Evolutionary conservation across 2,888 invertebrate species (phyloP).

Genomic region (Oligia fasciuncula): DNA sequence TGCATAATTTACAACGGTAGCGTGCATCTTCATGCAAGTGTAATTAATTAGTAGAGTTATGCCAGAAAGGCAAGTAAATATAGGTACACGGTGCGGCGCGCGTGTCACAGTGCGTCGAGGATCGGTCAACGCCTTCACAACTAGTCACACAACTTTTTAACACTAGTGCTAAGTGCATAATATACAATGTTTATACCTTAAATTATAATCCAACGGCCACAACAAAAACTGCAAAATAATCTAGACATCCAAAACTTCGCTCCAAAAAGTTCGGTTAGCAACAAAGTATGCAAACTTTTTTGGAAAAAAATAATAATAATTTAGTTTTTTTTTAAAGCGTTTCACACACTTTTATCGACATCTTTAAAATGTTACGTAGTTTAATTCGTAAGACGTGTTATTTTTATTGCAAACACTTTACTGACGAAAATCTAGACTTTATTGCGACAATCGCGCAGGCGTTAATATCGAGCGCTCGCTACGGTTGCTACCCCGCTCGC

Average conservation of each 20-base stretch:
- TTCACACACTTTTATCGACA: slow-evolving; percentile 8
- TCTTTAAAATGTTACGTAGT: not conserved
- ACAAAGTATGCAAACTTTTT: slow-evolving; percentile 22
- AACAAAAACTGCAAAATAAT: slow-evolving; percentile 12
- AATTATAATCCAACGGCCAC: slow-evolving; percentile 30
- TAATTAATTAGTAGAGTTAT: slow-evolving; percentile 58
- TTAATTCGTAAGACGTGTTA: not conserved
- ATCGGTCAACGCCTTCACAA: slow-evolving; percentile 77
- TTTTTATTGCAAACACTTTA: not conserved
- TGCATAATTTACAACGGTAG: slow-evolving; percentile 26
- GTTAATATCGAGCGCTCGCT: slow-evolving; percentile 61
- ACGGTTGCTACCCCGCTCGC: slow-evolving; percentile 65
- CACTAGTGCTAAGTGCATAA: not conserved
- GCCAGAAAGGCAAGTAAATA: slow-evolving; percentile 64
- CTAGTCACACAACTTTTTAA: slow-evolving; percentile 69
- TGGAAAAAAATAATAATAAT: not conserved
- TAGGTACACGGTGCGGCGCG: slow-evolving; percentile 38
- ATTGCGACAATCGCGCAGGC: slow-evolving; percentile 49
- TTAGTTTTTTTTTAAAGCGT: slow-evolving; percentile 1
- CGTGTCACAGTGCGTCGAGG: slow-evolving; percentile 66
- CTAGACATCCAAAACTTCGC: slow-evolving; percentile 38
- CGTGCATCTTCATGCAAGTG: slow-evolving; percentile 55
- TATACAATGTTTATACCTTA: slow-evolving; percentile 54
- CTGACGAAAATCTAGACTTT: slow-evolving; percentile 2
- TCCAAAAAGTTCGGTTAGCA: slow-evolving; percentile 43